Evolutionary conservation across 1,140 invertebrate genomes (phyloP), one percentile per base, ranked within the genome.

Genomic region (Drosophila nannoptera): DNA sequence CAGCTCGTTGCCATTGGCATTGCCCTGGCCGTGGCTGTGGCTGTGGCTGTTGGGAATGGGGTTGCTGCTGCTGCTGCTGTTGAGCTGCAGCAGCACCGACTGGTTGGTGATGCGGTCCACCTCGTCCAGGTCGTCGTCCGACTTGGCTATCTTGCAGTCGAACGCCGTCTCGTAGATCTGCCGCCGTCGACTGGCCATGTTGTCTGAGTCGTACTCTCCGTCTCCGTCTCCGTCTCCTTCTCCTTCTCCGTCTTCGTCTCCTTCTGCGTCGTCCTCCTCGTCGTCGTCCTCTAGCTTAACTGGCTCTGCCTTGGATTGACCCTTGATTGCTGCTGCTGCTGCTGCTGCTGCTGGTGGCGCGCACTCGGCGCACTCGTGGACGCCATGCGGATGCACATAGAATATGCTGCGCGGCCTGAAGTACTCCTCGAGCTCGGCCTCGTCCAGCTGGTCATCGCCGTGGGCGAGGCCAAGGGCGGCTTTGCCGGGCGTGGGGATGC

Each of bases 101-200:
- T 95, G 94, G 88, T 96, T 96, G 59, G 94, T 94, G 45, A 96
- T 93, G 68, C 94, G 93, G 77, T 96, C 94, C 22, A 95, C 92
- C 74, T 95, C 94, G 78, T 96, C 94, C 50, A 96, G 91, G 80
- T 96, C 94, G 87, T 96, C 94, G 77, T 95, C 94, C 7, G 94
- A 95, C 45, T 94, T 93, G 77, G 92, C 94, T 82, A 96, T 93
- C 88, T 95, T 95, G 87, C 94, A 96, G 88, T 96, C 96, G 90
- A 97, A 97, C 42, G 96, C 96, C 38, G 96, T 97, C 90, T 97
- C 96, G 87, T 96, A 97, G 33, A 96, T 92, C 88, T 95, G 94
- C 75, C 94, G 92, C 77, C 90, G 75, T 78, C 90, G 68, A 82
- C 89, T 87, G 62, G 78, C 74, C 89, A 86, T 84, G 59, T 82